Conservation (phyloP, 2,888 invertebrate species). For the Noctuana brunneofusca region DNA sequence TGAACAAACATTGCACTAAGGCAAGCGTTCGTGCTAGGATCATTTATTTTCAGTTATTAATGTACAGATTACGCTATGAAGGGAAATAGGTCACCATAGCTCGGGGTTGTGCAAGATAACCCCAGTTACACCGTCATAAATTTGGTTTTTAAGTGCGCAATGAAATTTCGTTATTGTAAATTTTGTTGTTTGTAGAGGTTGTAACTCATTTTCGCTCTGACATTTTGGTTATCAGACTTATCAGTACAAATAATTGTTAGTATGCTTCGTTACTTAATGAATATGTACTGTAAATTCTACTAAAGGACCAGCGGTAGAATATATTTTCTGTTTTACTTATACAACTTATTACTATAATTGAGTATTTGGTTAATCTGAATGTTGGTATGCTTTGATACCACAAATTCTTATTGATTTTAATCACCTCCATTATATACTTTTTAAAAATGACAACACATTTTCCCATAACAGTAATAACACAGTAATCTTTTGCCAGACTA, state of each 20-base stretch:
- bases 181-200: conserved; percentile 28
- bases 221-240: conserved; percentile 13
- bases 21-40: conserved; percentile 22
- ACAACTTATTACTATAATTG: too few species aligned
- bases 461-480: not conserved
- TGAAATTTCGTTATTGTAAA: conserved; percentile 27
- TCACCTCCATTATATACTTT: too few species aligned
- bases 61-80: conserved; percentile 36
- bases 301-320: not conserved
- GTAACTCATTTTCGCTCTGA: conserved; percentile 18
- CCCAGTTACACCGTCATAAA: conserved; percentile 56
- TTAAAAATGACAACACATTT: not conserved
- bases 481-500: not conserved
- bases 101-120: conserved; percentile 62
- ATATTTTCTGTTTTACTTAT: too few species aligned
- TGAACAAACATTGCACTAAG: conserved; percentile 46
- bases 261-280: not conserved
- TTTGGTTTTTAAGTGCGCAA: conserved; percentile 38
- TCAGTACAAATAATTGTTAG: not conserved
- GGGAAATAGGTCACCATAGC: conserved; percentile 63
- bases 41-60: conserved; percentile 32
- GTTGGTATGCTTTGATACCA: too few species aligned
- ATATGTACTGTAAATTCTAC: not conserved
- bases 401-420: too few species aligned
- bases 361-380: too few species aligned